Percentiles rank a stretch among this genome's conserved stretches.
Conservation (phyloP, 2,113 vertebrate genomes). For the Nanger granti region DNA sequence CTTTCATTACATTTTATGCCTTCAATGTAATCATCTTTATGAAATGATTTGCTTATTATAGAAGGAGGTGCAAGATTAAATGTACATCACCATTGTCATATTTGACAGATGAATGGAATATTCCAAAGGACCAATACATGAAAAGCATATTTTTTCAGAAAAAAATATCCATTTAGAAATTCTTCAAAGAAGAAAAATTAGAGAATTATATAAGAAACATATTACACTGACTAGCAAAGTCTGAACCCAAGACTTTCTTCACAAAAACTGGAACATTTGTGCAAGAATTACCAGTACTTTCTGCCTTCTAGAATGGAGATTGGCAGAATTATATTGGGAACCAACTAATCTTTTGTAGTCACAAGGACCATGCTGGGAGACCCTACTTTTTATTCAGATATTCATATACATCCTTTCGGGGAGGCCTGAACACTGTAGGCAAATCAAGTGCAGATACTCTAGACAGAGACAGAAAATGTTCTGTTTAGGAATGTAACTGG, state of each 20-base stretch:
- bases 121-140: neutral
- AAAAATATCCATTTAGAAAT: neutral
- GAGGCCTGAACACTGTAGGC: neutral
- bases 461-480: neutral
- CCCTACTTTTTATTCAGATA: neutral
- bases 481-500: neutral
- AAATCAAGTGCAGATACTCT: neutral
- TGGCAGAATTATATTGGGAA: neutral
- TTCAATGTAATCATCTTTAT: neutral
- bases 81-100: neutral
- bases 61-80: neutral
- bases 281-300: neutral
- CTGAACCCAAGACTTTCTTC: neutral
- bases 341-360: neutral
- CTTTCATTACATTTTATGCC: neutral
- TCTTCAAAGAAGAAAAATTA: neutral
- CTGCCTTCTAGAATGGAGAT: neutral
- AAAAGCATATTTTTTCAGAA: neutral
- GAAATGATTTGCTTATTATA: neutral
- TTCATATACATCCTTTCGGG: neutral
- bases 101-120: neutral
- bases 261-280: neutral
- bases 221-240: neutral
- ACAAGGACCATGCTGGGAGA: neutral
- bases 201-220: neutral